Conservation (phyloP, 2,113 vertebrate species). For the Lucifuga dentata region DNA sequence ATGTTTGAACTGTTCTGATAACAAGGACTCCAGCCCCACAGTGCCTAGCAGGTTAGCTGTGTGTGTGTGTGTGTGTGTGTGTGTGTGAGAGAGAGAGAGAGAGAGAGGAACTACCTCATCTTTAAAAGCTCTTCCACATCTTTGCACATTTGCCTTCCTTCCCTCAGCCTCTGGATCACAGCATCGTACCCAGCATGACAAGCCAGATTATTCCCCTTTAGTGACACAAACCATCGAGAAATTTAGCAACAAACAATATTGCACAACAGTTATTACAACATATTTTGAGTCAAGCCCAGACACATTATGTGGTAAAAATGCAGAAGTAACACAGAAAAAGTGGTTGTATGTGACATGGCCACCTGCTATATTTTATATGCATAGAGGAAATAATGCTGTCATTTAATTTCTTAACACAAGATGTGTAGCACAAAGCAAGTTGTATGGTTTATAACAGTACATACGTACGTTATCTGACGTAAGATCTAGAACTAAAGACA, state of each 20-base stretch:
- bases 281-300: constrained; percentile 9
- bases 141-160: constrained; percentile 94
- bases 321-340: constrained; percentile 64
- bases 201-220: constrained; percentile 89
- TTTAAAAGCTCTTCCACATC: constrained; percentile 93
- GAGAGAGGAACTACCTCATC: constrained; percentile 82
- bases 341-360: neutral
- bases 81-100: too few relatives aligned
- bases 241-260: constrained; percentile 9
- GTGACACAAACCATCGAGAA: neutral
- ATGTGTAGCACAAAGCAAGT: too few relatives aligned
- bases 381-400: neutral
- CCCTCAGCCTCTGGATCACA: constrained; percentile 86
- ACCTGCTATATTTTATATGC: neutral
- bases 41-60: too few relatives aligned
- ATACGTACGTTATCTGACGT: too few relatives aligned
- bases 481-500: too few relatives aligned
- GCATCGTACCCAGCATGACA: constrained; percentile 88
- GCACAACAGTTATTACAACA: constrained; percentile 54
- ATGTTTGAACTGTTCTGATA: too few relatives aligned
- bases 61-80: too few relatives aligned
- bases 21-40: too few relatives aligned
- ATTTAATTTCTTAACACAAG: too few relatives aligned
- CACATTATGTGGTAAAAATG: constrained; percentile 47
- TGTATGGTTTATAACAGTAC: too few relatives aligned